These are phyloP conservation scores for Apodemus agrarius DNA, from an alignment of 2,797 vertebrate species.

Conservation along the genomic window DNA sequence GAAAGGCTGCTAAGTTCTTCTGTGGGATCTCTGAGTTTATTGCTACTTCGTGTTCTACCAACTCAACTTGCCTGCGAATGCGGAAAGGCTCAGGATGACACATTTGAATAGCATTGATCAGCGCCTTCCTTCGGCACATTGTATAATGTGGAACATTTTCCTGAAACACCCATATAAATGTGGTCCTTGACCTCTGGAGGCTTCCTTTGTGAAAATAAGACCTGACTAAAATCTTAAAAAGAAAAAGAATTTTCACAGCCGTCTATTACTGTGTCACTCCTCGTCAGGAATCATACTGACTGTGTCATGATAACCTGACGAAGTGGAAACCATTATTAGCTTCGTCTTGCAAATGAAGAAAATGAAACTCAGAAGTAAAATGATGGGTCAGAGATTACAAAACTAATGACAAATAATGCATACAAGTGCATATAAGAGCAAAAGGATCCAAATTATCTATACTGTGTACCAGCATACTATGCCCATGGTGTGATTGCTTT, in stretches of 20 bases:
- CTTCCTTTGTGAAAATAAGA: slow-evolving; percentile 44
- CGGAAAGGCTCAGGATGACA: slow-evolving; percentile 13
- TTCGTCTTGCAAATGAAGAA: slow-evolving; percentile 48
- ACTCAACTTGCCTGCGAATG: slow-evolving; percentile 3
- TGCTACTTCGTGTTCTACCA: not conserved
- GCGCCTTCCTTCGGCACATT: not conserved
- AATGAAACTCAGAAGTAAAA: not conserved
- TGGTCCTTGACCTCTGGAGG: not conserved
- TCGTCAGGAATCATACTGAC: slow-evolving; percentile 1
- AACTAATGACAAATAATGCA: slow-evolving; percentile 9
- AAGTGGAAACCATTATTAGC: not conserved
- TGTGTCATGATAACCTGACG: not conserved
- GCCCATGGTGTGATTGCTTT: not conserved
- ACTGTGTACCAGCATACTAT: not conserved
- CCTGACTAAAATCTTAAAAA: slow-evolving; percentile 46
- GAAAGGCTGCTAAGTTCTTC: slow-evolving; percentile 45
- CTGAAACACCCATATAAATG: slow-evolving; percentile 24
- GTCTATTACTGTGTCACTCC: not conserved
- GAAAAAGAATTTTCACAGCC: slow-evolving; percentile 19
- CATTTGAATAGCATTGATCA: slow-evolving; percentile 34
- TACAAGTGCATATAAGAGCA: not conserved
- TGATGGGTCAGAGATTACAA: not conserved
- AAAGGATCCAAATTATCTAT: not conserved
- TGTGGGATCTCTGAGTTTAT: slow-evolving; percentile 21
- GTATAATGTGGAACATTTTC: not conserved